These are phyloP conservation scores for Xiphophorus birchmanni DNA, from an alignment of 2,797 vertebrate genomes.

Conservation along the genomic window DNA sequence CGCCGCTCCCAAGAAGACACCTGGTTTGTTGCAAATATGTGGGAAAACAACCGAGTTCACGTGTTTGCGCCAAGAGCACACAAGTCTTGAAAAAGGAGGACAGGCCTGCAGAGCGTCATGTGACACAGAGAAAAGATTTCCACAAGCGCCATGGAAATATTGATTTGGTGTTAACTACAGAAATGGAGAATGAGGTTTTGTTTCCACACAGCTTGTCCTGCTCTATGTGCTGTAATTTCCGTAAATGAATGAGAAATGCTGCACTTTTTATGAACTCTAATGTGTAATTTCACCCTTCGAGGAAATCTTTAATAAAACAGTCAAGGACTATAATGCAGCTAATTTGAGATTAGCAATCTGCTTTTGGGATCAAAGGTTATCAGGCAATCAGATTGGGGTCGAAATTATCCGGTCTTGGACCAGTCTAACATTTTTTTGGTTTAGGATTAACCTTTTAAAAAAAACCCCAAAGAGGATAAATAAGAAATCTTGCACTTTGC, in stretches of 20 bases:
- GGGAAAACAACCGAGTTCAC: not conserved
- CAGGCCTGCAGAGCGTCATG: slow-evolving; percentile 26
- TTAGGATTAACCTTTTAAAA: too few species aligned
- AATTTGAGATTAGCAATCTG: too few species aligned
- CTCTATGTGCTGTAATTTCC: not conserved
- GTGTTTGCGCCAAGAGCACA: slow-evolving; percentile 19
- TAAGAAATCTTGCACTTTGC: too few species aligned
- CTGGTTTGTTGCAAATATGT: not conserved
- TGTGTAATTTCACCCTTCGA: too few species aligned
- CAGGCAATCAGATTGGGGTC: too few species aligned
- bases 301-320: too few species aligned
- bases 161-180: slow-evolving; percentile 10
- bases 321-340: too few species aligned
- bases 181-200: not conserved
- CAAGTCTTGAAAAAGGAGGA: slow-evolving; percentile 37
- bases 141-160: not conserved
- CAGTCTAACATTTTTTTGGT: too few species aligned
- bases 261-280: too few species aligned
- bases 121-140: not conserved
- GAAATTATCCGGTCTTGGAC: too few species aligned
- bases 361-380: too few species aligned
- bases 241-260: not conserved
- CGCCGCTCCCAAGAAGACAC: slow-evolving; percentile 17
- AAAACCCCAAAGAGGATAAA: too few species aligned
- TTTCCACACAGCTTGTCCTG: not conserved